Evolutionary conservation across 2,797 vertebrate genomes (phyloP).

Genomic region (Limosa lapponica): DNA sequence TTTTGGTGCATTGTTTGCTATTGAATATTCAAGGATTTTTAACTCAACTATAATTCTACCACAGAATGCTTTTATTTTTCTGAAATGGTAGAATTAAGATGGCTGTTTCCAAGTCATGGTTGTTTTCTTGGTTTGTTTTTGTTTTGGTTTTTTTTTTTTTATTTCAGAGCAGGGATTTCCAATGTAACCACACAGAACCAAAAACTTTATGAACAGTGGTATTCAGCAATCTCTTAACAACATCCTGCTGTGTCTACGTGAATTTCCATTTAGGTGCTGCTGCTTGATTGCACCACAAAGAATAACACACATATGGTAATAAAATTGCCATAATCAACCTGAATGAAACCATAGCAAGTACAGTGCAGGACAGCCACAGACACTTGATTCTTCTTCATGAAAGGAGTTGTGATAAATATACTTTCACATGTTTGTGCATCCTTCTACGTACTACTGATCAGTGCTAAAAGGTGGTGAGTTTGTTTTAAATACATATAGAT

Average conservation of each 20-base stretch:
- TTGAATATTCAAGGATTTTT: neutral
- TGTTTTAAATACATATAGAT: neutral
- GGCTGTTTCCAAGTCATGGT: conserved; percentile 13
- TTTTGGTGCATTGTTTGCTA: neutral
- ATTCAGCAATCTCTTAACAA: neutral
- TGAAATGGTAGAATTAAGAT: neutral
- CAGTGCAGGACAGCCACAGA: neutral
- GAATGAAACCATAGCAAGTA: neutral
- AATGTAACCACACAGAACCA: neutral
- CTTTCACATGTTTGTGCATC: neutral
- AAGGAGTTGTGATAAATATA: neutral
- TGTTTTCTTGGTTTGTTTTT: too few relatives aligned
- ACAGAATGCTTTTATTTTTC: conserved; percentile 3
- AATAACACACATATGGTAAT: neutral
- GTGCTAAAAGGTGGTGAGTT: neutral
- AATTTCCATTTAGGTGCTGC: neutral
- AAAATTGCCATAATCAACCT: neutral
- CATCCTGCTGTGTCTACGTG: neutral
- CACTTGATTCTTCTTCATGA: neutral
- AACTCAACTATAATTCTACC: neutral
- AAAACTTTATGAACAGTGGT: neutral
- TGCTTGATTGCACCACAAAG: neutral
- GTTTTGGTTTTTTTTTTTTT: neutral
- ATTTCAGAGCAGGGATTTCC: neutral
- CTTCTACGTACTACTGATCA: neutral